phyloP scores from a whole-genome alignment of 1,140 invertebrate genomes.

The Pantala flavescens region DNA sequence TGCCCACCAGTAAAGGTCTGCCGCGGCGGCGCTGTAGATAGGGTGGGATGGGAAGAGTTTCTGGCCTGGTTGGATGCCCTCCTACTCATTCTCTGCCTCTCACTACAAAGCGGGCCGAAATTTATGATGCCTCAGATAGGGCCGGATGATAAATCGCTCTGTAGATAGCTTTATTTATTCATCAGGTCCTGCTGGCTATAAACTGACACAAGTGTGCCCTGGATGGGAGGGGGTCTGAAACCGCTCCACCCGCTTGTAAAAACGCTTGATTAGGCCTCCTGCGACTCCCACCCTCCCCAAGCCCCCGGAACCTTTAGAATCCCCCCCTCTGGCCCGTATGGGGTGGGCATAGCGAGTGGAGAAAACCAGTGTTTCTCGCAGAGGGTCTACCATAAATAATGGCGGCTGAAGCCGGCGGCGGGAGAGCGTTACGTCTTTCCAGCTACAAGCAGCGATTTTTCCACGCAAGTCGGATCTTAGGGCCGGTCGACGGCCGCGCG shows the following conservation, averaged over 20 bases:
- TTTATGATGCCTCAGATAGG: constrained; percentile 29
- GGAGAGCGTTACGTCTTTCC: background rate
- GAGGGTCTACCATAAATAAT: background rate
- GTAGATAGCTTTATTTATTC: constrained; percentile 29
- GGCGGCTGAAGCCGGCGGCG: background rate
- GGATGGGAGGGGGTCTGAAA: background rate
- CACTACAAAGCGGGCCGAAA: constrained; percentile 26
- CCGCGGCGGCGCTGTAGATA: background rate
- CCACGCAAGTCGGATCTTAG: background rate
- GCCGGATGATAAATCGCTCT: constrained; percentile 27
- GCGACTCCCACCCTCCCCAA: background rate
- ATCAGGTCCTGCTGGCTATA: constrained; percentile 22
- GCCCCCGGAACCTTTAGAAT: background rate
- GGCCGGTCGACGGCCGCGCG: background rate
- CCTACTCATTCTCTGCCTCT: background rate
- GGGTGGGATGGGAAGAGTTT: background rate
- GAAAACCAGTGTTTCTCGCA: constrained; percentile 8
- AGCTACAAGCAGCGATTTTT: background rate
- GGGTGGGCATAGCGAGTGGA: background rate
- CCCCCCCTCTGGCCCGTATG: background rate
- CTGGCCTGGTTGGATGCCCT: background rate
- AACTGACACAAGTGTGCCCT: constrained; percentile 20
- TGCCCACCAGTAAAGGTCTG: no score
- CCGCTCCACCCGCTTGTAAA: constrained; percentile 13
- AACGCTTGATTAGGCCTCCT: constrained; percentile 15